A percentile compares a stretch with the other conserved stretches of the same genome.
Evolutionary conservation across 2,888 invertebrate genomes (phyloP).

Genomic region (Melinopterus prodromus): DNA sequence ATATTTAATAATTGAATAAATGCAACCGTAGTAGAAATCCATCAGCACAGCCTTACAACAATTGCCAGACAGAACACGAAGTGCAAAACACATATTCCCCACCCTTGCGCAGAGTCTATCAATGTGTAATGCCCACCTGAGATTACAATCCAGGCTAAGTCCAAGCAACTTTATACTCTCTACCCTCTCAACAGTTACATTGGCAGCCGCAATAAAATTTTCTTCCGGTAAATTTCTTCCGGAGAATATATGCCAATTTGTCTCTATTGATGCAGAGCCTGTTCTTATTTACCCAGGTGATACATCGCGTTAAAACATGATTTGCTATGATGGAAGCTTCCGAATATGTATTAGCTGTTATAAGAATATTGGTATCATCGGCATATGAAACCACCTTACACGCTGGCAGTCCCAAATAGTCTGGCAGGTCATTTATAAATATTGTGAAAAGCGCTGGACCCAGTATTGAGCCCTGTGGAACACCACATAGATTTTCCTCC

Average conservation of each 20-base stretch:
- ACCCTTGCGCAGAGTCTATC: background rate
- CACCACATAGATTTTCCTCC: too few species aligned
- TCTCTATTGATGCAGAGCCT: background rate
- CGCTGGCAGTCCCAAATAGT: background rate
- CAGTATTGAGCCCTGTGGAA: background rate
- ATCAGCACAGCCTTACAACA: background rate
- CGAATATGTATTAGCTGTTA: background rate
- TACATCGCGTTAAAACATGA: background rate
- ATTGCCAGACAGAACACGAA: background rate
- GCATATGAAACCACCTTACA: background rate
- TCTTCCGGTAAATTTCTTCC: background rate
- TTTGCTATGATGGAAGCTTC: background rate
- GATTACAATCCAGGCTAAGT: background rate
- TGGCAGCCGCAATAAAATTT: background rate
- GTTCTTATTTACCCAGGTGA: background rate
- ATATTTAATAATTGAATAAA: background rate
- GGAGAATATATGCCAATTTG: background rate
- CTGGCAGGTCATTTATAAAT: background rate
- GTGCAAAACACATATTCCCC: background rate
- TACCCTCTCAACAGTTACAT: background rate
- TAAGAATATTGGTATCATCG: background rate
- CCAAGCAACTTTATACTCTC: background rate
- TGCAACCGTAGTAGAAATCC: conserved; percentile 5
- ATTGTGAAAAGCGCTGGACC: background rate
- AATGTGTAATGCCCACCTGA: background rate